Evolutionary conservation across 2,888 invertebrate genomes (phyloP).

Genomic region (Acleris holmiana): DNA sequence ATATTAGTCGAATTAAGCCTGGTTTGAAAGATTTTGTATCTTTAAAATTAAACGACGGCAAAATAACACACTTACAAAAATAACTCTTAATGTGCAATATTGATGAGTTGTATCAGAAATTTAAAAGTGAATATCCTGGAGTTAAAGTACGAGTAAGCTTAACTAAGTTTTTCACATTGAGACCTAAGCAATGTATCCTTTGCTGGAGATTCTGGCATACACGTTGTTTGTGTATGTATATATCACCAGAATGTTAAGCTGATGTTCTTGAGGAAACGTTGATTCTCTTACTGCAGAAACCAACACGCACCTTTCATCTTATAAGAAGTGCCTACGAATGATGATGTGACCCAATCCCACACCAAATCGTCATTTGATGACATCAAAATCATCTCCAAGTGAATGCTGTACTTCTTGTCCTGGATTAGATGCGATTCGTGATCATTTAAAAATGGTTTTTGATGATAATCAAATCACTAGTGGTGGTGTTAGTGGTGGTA

Average conservation of each 20-base stretch:
- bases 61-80: slow-evolving; percentile 37
- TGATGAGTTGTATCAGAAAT: slow-evolving; percentile 31
- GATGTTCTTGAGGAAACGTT: slow-evolving; percentile 41
- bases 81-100: slow-evolving; percentile 35
- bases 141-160: not conserved
- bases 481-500: no score
- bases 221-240: slow-evolving; percentile 34
- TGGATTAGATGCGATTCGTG: slow-evolving; percentile 28
- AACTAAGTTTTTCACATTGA: no score
- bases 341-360: no score
- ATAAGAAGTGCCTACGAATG: slow-evolving; percentile 5
- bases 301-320: slow-evolving; percentile 20
- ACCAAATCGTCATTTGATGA: no score
- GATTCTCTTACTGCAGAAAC: slow-evolving; percentile 39
- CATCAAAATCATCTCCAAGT: not conserved
- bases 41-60: no score
- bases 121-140: slow-evolving; percentile 36
- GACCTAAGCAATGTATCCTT: slow-evolving; percentile 42
- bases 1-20: no score
- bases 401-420: not conserved
- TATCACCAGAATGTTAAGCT: slow-evolving; percentile 39
- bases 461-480: no score
- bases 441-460: no score
- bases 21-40: no score
- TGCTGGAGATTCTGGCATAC: slow-evolving; percentile 42